These are phyloP conservation scores for Ruditapes philippinarum DNA, from an alignment of 1,140 invertebrate genomes.

Conservation along the genomic window DNA sequence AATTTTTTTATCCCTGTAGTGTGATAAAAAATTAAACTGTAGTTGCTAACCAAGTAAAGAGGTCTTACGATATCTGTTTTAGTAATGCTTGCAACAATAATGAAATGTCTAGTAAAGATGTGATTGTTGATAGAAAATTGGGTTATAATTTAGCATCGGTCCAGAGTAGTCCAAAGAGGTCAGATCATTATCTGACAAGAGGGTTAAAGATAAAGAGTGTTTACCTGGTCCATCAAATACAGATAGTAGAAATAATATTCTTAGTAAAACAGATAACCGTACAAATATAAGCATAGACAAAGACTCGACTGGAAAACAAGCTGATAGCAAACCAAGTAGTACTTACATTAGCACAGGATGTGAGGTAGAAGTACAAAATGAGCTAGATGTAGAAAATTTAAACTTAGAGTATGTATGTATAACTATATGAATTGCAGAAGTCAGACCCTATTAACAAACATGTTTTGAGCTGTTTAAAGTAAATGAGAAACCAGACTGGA, in stretches of 20 bases:
- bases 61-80: not conserved
- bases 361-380: too few species aligned
- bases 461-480: not conserved
- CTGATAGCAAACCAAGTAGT: too few species aligned
- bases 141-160: not conserved
- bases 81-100: not conserved
- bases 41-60: not conserved
- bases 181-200: not conserved
- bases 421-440: too few species aligned
- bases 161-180: not conserved
- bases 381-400: too few species aligned
- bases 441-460: not conserved
- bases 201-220: not conserved
- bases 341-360: not conserved
- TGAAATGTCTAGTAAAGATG: not conserved
- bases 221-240: too few species aligned
- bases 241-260: too few species aligned
- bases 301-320: too few species aligned
- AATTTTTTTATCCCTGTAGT: too few species aligned
- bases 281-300: too few species aligned
- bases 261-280: too few species aligned
- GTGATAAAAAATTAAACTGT: conserved; percentile 1
- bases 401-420: not conserved
- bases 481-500: too few species aligned
- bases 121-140: not conserved